Conservation (phyloP, 2,888 invertebrate genomes). For the Microdon myrmicae region DNA sequence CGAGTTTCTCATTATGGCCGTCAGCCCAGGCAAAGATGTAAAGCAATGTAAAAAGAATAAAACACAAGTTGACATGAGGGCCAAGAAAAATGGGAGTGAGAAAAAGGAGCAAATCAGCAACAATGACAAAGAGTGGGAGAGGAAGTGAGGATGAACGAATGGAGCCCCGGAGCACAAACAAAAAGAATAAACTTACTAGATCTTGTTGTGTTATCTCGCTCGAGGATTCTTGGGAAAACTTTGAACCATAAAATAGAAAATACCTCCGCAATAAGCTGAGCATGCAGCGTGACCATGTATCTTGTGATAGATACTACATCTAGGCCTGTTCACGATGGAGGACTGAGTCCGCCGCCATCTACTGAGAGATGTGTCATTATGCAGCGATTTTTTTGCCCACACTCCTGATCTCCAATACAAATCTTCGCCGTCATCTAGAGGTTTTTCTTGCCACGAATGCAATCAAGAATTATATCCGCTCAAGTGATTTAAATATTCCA, state of each 20-base stretch:
- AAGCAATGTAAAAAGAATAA: conserved; percentile 4
- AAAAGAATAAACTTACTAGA: conserved; percentile 19
- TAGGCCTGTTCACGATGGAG: no score
- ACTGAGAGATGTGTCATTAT: conserved; percentile 43
- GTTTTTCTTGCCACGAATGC: conserved; percentile 45
- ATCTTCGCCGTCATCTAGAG: conserved; percentile 16
- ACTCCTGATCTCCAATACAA: conserved; percentile 26
- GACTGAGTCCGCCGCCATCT: background rate
- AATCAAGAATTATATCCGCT: conserved; percentile 52
- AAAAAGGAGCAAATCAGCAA: conserved; percentile 21
- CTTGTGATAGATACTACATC: no score
- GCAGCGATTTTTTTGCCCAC: conserved; percentile 45
- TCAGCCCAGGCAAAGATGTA: no score
- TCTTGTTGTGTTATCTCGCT: conserved; percentile 24
- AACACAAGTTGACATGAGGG: background rate
- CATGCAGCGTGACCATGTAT: conserved; percentile 24
- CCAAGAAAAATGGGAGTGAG: conserved; percentile 3
- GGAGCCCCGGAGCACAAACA: conserved; percentile 1
- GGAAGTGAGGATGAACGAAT: conserved; percentile 8
- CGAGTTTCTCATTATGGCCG: no score
- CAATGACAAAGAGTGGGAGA: conserved; percentile 32
- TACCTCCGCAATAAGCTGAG: conserved; percentile 21
- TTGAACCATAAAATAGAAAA: conserved; percentile 40
- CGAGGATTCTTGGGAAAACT: conserved; percentile 39
- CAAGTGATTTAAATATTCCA: conserved; percentile 51